phyloP scores from a whole-genome alignment of 2,113 vertebrate species.

The human region GRCh38 chr18:12445501-12446000 shows the following conservation, averaged over 20 bases:
- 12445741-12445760: slow-evolving; percentile 18
- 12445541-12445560: not conserved
- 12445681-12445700: slow-evolving; percentile 21
- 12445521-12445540: not conserved
- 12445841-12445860: not conserved
- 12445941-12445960: not conserved
- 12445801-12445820: not conserved
- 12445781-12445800: not conserved
- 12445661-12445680: not conserved
- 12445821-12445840: not conserved
- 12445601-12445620: not conserved
- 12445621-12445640: slow-evolving; percentile 43
- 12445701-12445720: not conserved
- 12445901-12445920: not conserved
- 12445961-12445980: not conserved
- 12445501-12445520: not conserved
- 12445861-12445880: not conserved
- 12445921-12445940: not conserved
- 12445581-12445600: slow-evolving; percentile 40
- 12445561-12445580: fast-evolving
- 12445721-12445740: not conserved
- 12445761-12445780: slow-evolving; percentile 71
- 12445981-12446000: not conserved
- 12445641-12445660: not conserved
- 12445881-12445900: not conserved